Evolutionary conservation across 2,888 invertebrate species (phyloP), one percentile per base, ranked within the genome.

Genomic region (Leptopilina syphax): DNA sequence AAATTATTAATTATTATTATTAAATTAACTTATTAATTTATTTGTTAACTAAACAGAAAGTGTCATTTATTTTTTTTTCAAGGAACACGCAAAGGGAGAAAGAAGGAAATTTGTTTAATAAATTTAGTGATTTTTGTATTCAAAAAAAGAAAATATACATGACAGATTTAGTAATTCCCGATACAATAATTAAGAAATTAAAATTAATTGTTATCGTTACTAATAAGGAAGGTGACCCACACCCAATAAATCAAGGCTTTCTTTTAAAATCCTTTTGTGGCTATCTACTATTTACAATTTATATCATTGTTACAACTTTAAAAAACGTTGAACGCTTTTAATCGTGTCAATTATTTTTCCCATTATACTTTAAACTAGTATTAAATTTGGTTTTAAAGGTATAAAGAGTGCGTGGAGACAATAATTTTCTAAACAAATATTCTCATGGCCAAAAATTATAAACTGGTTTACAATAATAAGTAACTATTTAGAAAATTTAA

Each of bases 41-140:
- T 41, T 27, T 27, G 27, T 24, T 9, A 24, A 27, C 41, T 5
- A 41, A 6, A 3, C 41, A 41, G 6, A 41, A 5, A 18, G 18
- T 18, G 18, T 41, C 41, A 41, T 41, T 41, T 41, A 6, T 41
- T 41, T 41, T 41, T 41, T 44, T 63, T 63, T 18, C 9, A 63
- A 63, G 63, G 63, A 63, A 24, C 18, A 63, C 3, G 8, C 24
- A 0, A 63, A n/a, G 66, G 66, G 41, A 12, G 13, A 7, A 34
- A 41, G 66, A 44, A 66, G 13, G 12, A 66, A 27, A 13, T 41
- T 66, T 8, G 8, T 65, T 65, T 65, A 24, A 18, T 63, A 73
- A 73, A 73, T 73, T 60, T 73, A 73, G 73, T 73, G 57, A 57
- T 73, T 73, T 73, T 73, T 73, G n/a, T 73, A 73, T 60, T 73